Evolutionary conservation across 1,140 invertebrate genomes (phyloP).

Genomic region (Anthonomus grandis): DNA sequence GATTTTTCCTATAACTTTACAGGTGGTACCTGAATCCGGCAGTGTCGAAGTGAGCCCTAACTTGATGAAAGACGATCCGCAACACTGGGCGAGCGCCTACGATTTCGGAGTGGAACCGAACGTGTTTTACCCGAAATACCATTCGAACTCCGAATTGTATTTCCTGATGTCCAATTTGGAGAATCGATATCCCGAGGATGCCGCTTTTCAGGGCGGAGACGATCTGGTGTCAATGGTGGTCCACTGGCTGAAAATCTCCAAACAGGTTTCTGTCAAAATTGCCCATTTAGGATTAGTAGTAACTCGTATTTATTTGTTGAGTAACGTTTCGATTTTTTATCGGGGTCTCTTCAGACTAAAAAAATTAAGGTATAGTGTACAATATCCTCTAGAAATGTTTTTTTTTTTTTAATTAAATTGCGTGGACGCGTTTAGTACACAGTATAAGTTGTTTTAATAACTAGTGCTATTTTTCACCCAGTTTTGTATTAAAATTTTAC

Average conservation of each 20-base stretch:
- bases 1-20: conserved; percentile 25
- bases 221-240: conserved; percentile 58
- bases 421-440: no score
- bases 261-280: no score
- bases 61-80: conserved; percentile 68
- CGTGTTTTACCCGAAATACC: conserved; percentile 54
- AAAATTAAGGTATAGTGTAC: no score
- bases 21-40: conserved; percentile 65
- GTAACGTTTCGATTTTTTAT: not conserved
- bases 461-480: no score
- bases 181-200: conserved; percentile 57
- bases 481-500: no score
- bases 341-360: not conserved
- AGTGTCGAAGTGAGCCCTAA: conserved; percentile 73
- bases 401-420: no score
- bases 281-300: no score
- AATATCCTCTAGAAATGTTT: no score
- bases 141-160: conserved; percentile 63
- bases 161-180: conserved; percentile 62
- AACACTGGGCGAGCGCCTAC: conserved; percentile 74
- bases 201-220: conserved; percentile 61
- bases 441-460: no score
- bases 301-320: no score
- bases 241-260: conserved; percentile 62
- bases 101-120: conserved; percentile 66